A percentile compares a stretch with the other conserved stretches of the same genome.
Conservation (phyloP, 2,113 vertebrate genomes). For the Pavo muticus region DNA sequence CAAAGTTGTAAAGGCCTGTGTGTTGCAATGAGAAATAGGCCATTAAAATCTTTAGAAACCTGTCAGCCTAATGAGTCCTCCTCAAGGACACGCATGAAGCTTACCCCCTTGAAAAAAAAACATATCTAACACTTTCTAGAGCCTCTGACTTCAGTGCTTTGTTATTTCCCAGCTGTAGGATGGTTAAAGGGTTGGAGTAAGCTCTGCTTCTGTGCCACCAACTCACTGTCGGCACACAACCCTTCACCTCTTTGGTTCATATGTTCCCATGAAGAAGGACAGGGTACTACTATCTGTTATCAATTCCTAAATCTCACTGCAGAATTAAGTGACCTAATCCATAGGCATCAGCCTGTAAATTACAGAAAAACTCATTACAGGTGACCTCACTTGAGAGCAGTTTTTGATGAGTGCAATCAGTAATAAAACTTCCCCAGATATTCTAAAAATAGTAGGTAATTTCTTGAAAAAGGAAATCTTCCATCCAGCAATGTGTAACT, state of each 20-base stretch:
- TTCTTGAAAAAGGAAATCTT: slow-evolving; percentile 22
- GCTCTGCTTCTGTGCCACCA: background rate
- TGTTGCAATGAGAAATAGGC: background rate
- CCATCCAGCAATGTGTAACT: background rate
- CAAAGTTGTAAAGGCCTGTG: background rate
- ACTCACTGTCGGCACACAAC: background rate
- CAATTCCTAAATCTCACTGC: background rate
- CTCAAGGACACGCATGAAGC: accelerated
- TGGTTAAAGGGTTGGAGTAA: background rate
- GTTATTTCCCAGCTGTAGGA: background rate
- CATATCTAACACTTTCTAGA: background rate
- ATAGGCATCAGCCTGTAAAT: background rate
- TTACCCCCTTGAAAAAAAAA: background rate
- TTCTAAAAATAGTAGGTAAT: background rate
- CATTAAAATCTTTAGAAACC: background rate
- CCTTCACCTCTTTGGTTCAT: background rate
- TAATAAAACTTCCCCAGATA: background rate
- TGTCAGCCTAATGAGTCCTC: background rate
- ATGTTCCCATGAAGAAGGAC: background rate
- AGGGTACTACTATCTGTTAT: background rate
- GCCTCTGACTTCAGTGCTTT: background rate
- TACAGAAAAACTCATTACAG: background rate
- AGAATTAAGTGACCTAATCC: background rate
- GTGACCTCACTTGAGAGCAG: background rate
- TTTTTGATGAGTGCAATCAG: background rate